A percentile compares a stretch with the other conserved stretches of the same genome.
phyloP scores from a whole-genome alignment of 2,797 vertebrate species.

The Chelonia mydas region DNA sequence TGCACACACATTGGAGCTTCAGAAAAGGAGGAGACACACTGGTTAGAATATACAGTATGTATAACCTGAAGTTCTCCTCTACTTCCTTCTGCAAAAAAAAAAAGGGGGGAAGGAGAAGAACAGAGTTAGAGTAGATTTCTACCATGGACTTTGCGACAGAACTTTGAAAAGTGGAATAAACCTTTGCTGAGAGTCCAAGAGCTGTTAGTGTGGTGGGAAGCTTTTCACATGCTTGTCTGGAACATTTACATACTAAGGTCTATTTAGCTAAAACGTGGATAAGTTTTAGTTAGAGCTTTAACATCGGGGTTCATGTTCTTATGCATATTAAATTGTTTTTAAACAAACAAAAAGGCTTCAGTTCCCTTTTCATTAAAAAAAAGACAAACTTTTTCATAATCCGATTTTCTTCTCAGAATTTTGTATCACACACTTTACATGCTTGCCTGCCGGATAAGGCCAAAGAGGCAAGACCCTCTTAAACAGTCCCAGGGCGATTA shows the following conservation, averaged over 20 bases:
- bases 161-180: constrained; percentile 14
- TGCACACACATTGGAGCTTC: constrained; percentile 49
- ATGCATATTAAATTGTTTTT: accelerated
- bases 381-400: neutral
- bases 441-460: neutral
- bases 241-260: neutral
- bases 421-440: neutral
- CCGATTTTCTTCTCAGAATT: neutral
- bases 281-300: neutral
- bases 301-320: neutral
- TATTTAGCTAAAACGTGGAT: neutral
- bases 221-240: neutral
- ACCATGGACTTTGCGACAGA: neutral
- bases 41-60: constrained; percentile 66
- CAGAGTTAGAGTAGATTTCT: constrained; percentile 52
- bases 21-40: constrained; percentile 23
- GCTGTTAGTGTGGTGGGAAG: neutral
- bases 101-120: constrained; percentile 62
- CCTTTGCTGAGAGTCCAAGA: neutral
- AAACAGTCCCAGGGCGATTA: neutral
- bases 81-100: constrained; percentile 87
- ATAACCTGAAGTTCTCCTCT: constrained; percentile 93
- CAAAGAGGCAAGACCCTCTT: neutral
- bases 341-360: neutral
- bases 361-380: neutral